A percentile compares a stretch with the other conserved stretches of the same genome.
These are phyloP conservation scores for Henicopernis longicauda DNA, from an alignment of 2,113 vertebrate species.

Conservation along the genomic window DNA sequence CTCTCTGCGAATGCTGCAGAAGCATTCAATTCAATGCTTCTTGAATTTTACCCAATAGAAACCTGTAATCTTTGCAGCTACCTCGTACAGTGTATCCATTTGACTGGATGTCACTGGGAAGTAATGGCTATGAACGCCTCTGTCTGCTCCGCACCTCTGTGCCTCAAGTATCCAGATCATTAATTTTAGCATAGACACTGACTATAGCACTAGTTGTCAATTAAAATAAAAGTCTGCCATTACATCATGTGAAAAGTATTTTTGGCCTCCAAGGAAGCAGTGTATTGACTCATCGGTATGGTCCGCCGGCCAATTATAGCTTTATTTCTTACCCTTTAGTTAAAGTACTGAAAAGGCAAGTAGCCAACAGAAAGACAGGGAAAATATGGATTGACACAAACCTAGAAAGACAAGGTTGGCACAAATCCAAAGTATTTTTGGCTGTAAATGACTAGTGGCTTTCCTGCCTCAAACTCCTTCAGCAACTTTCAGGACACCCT, in stretches of 20 bases:
- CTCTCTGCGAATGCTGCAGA: not conserved
- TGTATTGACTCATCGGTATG: not conserved
- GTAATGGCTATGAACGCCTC: not conserved
- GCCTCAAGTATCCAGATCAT: not conserved
- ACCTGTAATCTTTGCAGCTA: not conserved
- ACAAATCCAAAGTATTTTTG: not conserved
- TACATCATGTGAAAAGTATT: not conserved
- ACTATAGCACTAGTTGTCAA: not conserved
- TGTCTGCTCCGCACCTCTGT: not conserved
- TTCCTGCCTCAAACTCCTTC: not conserved
- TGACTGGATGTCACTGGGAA: not conserved
- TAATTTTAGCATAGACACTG: not conserved
- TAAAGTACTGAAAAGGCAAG: not conserved
- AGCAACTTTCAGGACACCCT: not conserved
- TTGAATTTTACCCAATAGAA: not conserved
- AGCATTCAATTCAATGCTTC: no score
- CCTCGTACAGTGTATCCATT: not conserved
- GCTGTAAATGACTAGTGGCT: not conserved
- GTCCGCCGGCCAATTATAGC: not conserved
- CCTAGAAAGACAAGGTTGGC: slow-evolving; percentile 2
- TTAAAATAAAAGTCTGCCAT: not conserved
- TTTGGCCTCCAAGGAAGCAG: not conserved
- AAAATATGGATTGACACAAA: not conserved
- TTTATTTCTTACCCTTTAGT: not conserved
- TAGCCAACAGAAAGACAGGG: not conserved